These are phyloP conservation scores for Trypoxylus dichotomus DNA, from an alignment of 1,140 invertebrate species.

Conservation along the genomic window DNA sequence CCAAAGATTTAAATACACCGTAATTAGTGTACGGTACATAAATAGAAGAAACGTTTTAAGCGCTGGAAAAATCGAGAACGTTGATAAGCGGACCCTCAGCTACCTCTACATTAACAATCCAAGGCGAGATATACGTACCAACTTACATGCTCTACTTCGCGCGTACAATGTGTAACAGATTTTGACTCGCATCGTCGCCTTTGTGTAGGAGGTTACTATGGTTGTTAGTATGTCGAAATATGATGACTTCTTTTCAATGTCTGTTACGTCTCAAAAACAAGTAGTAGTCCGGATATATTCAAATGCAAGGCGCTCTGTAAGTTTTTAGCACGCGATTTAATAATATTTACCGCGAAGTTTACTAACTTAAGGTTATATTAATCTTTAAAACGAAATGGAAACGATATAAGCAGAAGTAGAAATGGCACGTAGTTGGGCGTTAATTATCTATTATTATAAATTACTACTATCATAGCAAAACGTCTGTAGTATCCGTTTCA, in stretches of 20 bases:
- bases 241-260: slow-evolving; percentile 14
- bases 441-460: too few species aligned
- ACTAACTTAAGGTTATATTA: too few species aligned
- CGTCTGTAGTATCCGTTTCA: too few species aligned
- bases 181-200: slow-evolving; percentile 11
- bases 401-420: too few species aligned
- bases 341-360: too few species aligned
- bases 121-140: slow-evolving; percentile 17
- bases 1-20: slow-evolving; percentile 1
- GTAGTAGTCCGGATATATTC: too few species aligned
- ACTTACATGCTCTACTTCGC: slow-evolving; percentile 16
- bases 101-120: neutral
- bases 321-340: too few species aligned
- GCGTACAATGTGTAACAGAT: slow-evolving; percentile 20
- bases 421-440: too few species aligned
- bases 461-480: too few species aligned
- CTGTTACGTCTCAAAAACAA: neutral
- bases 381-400: too few species aligned
- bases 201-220: slow-evolving; percentile 1
- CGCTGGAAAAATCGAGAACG: neutral
- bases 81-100: neutral
- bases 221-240: neutral
- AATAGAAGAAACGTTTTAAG: slow-evolving; percentile 16
- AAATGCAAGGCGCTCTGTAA: too few species aligned
- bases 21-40: slow-evolving; percentile 22